Conservation (phyloP, 1,140 invertebrate genomes). For the Delia radicum region DNA sequence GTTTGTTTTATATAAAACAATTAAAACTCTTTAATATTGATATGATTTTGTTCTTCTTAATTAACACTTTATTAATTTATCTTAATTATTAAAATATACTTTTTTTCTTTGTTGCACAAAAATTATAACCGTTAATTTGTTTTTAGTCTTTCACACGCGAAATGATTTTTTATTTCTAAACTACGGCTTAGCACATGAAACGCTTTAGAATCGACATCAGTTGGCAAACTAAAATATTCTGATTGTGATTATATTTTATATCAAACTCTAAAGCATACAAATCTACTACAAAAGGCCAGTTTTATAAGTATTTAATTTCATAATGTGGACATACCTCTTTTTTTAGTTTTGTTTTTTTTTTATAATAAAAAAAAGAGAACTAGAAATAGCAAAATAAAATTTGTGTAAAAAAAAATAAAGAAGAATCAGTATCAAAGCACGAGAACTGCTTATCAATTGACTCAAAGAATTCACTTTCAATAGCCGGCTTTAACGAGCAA, state of each 20-base stretch:
- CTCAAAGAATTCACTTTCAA: no score
- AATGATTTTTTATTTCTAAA: background rate
- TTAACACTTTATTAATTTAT: no score
- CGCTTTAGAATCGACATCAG: background rate
- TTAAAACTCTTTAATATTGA: no score
- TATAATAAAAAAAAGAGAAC: no score
- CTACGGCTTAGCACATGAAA: background rate
- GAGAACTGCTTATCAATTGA: background rate
- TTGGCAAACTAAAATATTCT: background rate
- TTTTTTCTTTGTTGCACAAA: no score
- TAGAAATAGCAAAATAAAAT: background rate
- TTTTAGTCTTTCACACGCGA: background rate
- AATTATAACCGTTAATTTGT: no score
- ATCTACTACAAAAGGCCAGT: background rate
- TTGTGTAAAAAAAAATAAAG: background rate
- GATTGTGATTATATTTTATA: background rate
- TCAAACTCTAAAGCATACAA: background rate
- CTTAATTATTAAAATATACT: no score
- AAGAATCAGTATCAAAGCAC: background rate
- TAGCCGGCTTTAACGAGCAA: no score
- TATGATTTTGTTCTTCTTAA: no score
- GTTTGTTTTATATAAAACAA: no score
- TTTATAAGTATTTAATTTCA: background rate
- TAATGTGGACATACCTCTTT: background rate
- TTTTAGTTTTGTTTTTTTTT: background rate